Percentiles rank a stretch among this genome's conserved stretches.
These are phyloP conservation scores for Lepidocyrtoides sp. DNA, from an alignment of 2,888 invertebrate genomes.

Conservation along the genomic window DNA sequence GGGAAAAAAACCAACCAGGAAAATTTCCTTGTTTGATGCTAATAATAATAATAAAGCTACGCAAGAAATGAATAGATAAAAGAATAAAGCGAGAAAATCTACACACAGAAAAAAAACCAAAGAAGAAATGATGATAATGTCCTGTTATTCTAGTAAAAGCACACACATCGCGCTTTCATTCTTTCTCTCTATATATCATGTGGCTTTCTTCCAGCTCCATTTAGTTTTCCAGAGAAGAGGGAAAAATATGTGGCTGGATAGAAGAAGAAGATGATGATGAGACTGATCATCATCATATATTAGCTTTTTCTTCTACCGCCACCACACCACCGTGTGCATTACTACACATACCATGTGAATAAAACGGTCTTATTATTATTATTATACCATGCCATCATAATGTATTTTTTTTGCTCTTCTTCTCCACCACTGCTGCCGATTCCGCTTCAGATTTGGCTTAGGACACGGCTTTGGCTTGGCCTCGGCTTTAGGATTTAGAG, in stretches of 20 bases:
- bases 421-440: not conserved
- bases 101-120: not conserved
- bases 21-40: too few species aligned
- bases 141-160: not conserved
- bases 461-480: conserved; percentile 66
- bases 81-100: not conserved
- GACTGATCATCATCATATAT: conserved; percentile 66
- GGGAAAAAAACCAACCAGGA: too few species aligned
- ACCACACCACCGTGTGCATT: too few species aligned
- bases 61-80: not conserved
- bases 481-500: conserved; percentile 74
- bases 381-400: too few species aligned
- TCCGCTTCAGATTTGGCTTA: conserved; percentile 71
- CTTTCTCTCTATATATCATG: conserved; percentile 1
- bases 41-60: not conserved
- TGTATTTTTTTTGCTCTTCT: not conserved
- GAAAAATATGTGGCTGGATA: too few species aligned
- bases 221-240: conserved; percentile 25
- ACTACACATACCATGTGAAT: too few species aligned
- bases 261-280: conserved; percentile 51
- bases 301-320: conserved; percentile 23
- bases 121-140: conserved; percentile 16
- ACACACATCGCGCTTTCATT: too few species aligned
- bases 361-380: too few species aligned
- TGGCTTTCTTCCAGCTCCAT: conserved; percentile 69